Evolutionary conservation across 2,113 vertebrate species (phyloP), one percentile per base, ranked within the genome.

Genomic region (Terrapene triunguis): DNA sequence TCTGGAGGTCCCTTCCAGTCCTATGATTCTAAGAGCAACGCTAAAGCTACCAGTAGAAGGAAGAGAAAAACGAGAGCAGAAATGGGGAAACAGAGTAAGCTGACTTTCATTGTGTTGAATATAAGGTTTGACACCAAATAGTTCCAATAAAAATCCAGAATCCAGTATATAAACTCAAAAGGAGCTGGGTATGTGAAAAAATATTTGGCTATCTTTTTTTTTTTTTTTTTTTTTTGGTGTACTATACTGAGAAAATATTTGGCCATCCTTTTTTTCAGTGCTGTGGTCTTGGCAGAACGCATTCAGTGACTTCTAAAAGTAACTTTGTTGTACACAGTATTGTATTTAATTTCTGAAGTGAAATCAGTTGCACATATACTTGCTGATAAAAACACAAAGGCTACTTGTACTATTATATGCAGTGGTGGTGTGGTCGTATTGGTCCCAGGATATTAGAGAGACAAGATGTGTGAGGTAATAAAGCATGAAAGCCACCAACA

Each of bases 111-210:
- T 82, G 89, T 94, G 90, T 86, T 89, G 27, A 80, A 92, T 65
- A 35, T 29, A 72, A 90, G 84, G 55, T 84, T 87, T 62, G 32
- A 14, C 90, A 86, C 87, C 91, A 95, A 96, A 92, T 38, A 59
- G 11, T 80, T 92, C 16, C 59, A 95, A 44, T 89, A 96, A 97
- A 65, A 95, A 90, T 82, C 76, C 51, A 84, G 59, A 85, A 90
- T 29, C 9, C 53, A 83, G 42, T 48, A 62, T 54, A 89, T 94
- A 90, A 82, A 94, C 42, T 90, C 51, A 42, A 11, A 47, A 89
- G 80, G 81, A 82, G 24, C n/a, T 79, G 35, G 83, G 59, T 72
- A 89, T 44, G 13, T 48, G 80, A 90, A 76, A 69, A 82, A 92
- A 84, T 1, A 0, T 87, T 97, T 93, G 50, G 35, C 62, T 84